Evolutionary conservation across 1,140 invertebrate genomes (phyloP), one percentile per base, ranked within the genome.

Genomic region (Diprion similis): DNA sequence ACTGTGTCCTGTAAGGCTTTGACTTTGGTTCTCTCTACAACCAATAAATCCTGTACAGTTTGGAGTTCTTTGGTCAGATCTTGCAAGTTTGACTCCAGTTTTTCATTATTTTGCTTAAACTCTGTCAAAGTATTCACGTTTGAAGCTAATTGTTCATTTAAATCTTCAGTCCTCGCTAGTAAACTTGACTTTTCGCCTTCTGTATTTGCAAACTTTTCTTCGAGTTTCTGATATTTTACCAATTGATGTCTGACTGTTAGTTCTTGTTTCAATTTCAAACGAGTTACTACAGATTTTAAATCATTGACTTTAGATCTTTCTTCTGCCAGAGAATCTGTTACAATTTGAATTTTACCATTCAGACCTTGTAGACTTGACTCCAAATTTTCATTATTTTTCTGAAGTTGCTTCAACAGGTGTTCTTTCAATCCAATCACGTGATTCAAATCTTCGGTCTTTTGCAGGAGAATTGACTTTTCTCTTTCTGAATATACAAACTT

Each of bases 341-440:
- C 75, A 0, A 48, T 10, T 9, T 78, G 45, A 67, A 59, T n/a
- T 59, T 77, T 72, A n/a, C 79, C 74, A 69, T 75, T 77, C 19
- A 64, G 51, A 59, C 9, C n/a, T 13, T 17, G 51, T 17, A 59
- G n/a, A 15, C n/a, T 17, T 4, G 51, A 59, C 3, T 13, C 51
- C n/a, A 59, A 59, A 17, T 59, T 59, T 59, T 59, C 6, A 59
- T 13, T 59, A 13, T 13, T 9, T 17, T 59, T 17, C 11, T 15
- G 11, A 17, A 17, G n/a, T 4, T 17, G n/a, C 51, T 15, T 59
- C 72, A 73, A 68, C 19, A 45, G 13, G 18, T 68, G 17, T 37
- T 73, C 72, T 7, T 11, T 48, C 46, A 46, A 24, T 7, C 11
- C 45, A 8, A 68, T 46, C 18, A 24, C 24, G 68, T n/a, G 47